These are phyloP conservation scores for Malacoctenus gilli DNA, from an alignment of 2,797 vertebrate species.

Conservation along the genomic window DNA sequence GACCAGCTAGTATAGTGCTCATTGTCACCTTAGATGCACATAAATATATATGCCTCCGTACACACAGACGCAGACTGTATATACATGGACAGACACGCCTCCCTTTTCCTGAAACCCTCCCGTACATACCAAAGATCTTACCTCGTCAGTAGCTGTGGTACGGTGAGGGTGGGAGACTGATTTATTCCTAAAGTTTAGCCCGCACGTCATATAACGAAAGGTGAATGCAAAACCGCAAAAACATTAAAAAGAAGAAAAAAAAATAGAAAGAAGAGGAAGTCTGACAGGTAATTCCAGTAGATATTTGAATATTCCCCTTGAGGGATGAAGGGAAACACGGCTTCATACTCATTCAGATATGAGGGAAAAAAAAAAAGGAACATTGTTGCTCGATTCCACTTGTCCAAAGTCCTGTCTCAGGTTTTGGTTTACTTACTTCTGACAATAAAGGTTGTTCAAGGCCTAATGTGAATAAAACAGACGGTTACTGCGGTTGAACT, in stretches of 20 bases:
- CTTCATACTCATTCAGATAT: conserved; percentile 10
- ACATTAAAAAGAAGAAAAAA: conserved; percentile 9
- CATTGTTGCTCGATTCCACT: not conserved
- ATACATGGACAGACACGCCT: conserved; percentile 1
- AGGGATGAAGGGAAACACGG: conserved; percentile 19
- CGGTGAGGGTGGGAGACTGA: conserved; percentile 50
- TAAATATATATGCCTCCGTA: conserved; percentile 3
- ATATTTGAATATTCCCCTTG: conserved; percentile 20
- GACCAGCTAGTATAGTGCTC: conserved; percentile 2
- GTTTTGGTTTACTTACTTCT: not conserved
- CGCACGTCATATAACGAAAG: conserved; percentile 18
- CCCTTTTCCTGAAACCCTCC: conserved; percentile 62
- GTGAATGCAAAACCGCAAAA: conserved; percentile 27
- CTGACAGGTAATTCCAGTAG: conserved; percentile 25
- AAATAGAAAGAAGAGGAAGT: too few relatives aligned
- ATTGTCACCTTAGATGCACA: conserved; percentile 15
- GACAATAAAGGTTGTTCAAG: conserved; percentile 13
- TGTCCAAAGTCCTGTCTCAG: conserved; percentile 7
- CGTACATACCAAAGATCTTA: conserved; percentile 71
- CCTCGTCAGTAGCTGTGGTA: conserved; percentile 52
- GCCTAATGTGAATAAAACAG: conserved; percentile 7
- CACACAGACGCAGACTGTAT: conserved; percentile 3
- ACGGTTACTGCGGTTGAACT: not conserved
- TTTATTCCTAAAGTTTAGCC: conserved; percentile 54
- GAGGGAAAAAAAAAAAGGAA: conserved; percentile 11